phyloP scores from a whole-genome alignment of 2,113 vertebrate species.

The Spheniscus mendiculus region DNA sequence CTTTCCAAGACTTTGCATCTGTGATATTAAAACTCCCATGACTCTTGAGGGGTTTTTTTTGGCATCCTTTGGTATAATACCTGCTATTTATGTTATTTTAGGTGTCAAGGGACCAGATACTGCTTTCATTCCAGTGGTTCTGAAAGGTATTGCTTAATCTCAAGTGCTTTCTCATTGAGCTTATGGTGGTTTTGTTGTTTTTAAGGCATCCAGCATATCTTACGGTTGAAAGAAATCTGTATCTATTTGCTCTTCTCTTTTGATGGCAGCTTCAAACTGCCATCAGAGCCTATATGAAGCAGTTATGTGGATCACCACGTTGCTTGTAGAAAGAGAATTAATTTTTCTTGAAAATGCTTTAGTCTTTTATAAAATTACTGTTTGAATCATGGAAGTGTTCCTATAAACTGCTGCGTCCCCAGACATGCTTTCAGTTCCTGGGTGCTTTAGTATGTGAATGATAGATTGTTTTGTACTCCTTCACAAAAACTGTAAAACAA shows the following conservation, averaged over 20 bases:
- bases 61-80: not conserved
- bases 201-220: not conserved
- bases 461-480: not conserved
- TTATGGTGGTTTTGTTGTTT: not conserved
- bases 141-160: not conserved
- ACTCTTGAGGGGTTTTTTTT: not conserved
- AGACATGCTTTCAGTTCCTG: not conserved
- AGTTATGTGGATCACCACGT: not conserved
- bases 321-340: not conserved
- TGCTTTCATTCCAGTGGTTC: not conserved
- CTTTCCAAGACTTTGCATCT: not conserved
- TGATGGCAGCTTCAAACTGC: not conserved
- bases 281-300: not conserved
- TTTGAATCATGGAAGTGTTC: not conserved
- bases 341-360: not conserved
- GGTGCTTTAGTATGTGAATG: not conserved
- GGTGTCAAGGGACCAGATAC: not conserved
- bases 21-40: not conserved
- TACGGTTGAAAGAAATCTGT: fast-evolving
- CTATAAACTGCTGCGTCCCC: not conserved
- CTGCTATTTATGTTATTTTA: not conserved
- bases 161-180: not conserved
- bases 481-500: not conserved
- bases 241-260: not conserved
- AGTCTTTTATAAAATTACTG: not conserved